Evolutionary conservation across 2,797 vertebrate genomes (phyloP).

Genomic region (Hippoglossus hippoglossus): DNA sequence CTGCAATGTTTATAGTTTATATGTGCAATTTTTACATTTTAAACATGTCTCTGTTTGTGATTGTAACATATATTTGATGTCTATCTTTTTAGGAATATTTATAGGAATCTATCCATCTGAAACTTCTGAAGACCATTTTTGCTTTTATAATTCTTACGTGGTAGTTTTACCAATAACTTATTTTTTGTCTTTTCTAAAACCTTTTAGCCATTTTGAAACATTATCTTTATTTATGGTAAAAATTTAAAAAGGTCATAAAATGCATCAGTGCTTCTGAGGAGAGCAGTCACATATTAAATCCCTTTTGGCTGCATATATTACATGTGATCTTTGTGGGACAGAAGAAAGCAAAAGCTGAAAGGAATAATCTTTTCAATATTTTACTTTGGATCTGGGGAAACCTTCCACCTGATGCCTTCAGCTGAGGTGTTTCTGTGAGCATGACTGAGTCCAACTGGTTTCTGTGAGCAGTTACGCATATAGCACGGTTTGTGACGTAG

Average conservation of each 20-base stretch:
- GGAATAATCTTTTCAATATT: slow-evolving; percentile 1
- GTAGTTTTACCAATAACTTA: neutral
- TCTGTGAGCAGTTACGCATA: slow-evolving; percentile 40
- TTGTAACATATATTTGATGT: too few species aligned
- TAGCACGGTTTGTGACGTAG: slow-evolving; percentile 10
- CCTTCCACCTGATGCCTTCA: slow-evolving; percentile 30
- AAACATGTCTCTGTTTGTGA: too few species aligned
- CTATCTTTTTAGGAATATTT: too few species aligned
- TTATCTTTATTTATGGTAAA: slow-evolving; percentile 12
- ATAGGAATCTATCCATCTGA: neutral
- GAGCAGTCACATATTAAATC: neutral
- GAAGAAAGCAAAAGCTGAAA: neutral
- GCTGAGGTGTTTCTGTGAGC: slow-evolving; percentile 22
- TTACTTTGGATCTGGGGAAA: slow-evolving; percentile 14
- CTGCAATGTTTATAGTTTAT: too few species aligned
- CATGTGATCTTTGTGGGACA: slow-evolving; percentile 8
- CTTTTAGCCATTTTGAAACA: slow-evolving; percentile 1
- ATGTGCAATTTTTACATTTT: too few species aligned
- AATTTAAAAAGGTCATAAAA: slow-evolving; percentile 20
- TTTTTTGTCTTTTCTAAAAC: neutral
- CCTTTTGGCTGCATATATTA: slow-evolving; percentile 12
- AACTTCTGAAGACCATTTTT: slow-evolving; percentile 22
- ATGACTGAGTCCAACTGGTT: slow-evolving; percentile 11
- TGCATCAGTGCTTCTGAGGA: neutral
- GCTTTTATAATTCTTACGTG: neutral